Percentiles rank a stretch among this genome's conserved stretches.
phyloP scores from a whole-genome alignment of 2,113 vertebrate species.

The Rhabdomys dilectus region DNA sequence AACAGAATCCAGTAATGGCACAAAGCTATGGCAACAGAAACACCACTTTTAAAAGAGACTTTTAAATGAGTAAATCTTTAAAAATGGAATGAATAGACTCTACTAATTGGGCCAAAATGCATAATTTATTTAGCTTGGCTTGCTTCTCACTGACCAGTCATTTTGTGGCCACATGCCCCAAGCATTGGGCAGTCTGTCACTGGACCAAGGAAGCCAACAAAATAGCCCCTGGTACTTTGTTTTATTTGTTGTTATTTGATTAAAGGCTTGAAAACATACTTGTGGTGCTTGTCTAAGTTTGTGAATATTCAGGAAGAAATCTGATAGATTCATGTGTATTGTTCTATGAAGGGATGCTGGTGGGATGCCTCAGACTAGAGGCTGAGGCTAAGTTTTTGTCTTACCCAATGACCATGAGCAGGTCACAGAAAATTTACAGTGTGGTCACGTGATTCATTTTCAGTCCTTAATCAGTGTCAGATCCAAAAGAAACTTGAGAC shows the following conservation, averaged over 20 bases:
- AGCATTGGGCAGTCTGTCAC: neutral
- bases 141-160: neutral
- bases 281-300: neutral
- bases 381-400: neutral
- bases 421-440: neutral
- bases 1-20: conserved; percentile 16
- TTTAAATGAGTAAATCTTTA: neutral
- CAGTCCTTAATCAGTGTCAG: neutral
- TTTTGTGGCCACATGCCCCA: neutral
- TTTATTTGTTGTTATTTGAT: neutral
- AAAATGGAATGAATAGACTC: neutral
- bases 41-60: neutral
- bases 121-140: neutral
- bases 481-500: neutral
- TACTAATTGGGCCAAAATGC: neutral
- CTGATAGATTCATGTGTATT: neutral
- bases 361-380: neutral
- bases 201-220: neutral
- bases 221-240: neutral
- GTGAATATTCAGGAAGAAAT: neutral
- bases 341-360: neutral
- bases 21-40: neutral
- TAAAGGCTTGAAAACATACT: neutral
- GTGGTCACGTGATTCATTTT: neutral
- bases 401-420: neutral